Evolutionary conservation across 2,888 invertebrate genomes (phyloP), one percentile per base, ranked within the genome.

Genomic region (Tachystola acroxantha): DNA sequence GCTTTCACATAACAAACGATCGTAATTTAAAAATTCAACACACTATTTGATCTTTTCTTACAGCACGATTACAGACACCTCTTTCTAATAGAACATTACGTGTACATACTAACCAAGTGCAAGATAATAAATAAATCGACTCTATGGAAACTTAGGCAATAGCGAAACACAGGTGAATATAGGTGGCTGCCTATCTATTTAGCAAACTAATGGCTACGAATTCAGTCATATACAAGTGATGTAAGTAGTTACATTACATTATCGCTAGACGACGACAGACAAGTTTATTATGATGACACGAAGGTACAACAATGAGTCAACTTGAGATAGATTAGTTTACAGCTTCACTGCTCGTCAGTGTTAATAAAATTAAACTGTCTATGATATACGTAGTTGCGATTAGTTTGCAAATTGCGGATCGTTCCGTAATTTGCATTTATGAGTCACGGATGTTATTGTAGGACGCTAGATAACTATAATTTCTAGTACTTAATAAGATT

Each of bases 331-430:
- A 34, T 34, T 32, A 30, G 34, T 40, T 34, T 34, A 32, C 28
- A 29, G 22, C 34, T 14, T 29, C 34, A 10, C 37, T 40, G 36
- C 44, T 46, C 48, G 50, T 45, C 48, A 48, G 39, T 45, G 37
- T 44, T 50, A 54, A 51, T 57, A 57, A 41, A 41, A 48, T 53
- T 47, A 46, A 49, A 53, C 47, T 48, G 41, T 45, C 43, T 40
- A 48, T 50, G 46, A 53, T 48, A 50, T 50, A 52, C 37, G 29
- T 10, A 14, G 50, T 51, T 51, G 51, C 45, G 48, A 47, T 39
- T 41, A 48, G 50, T 50, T 48, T 49, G 51, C 50, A 48, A 57
- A 55, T 54, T 53, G 49, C 45, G 48, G 46, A 53, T 54, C 44
- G 44, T 36, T 40, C 27, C 37, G 37, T 39, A 42, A 51, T 57